These are phyloP conservation scores for Bos indicus DNA, from an alignment of 2,113 vertebrate species.

Conservation along the genomic window DNA sequence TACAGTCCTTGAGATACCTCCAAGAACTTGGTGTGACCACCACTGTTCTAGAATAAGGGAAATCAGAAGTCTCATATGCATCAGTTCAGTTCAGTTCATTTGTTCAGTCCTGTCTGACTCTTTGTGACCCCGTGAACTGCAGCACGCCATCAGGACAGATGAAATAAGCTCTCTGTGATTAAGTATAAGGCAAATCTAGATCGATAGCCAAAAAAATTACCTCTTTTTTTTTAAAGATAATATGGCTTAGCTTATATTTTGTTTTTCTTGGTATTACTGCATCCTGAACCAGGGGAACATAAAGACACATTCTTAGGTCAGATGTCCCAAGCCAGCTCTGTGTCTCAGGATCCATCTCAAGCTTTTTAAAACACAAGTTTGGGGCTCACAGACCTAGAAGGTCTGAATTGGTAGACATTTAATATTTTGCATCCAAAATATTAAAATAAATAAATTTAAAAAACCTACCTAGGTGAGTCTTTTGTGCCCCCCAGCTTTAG, in stretches of 20 bases:
- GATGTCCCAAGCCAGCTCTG: not conserved
- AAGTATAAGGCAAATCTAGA: not conserved
- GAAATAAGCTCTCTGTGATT: not conserved
- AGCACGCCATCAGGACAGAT: not conserved
- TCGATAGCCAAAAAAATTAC: not conserved
- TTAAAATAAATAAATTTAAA: not conserved
- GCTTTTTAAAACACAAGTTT: not conserved
- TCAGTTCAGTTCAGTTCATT: not conserved
- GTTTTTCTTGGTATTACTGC: not conserved
- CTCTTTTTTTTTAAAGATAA: not conserved
- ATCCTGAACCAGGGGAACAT: not conserved
- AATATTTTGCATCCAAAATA: not conserved
- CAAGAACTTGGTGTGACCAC: not conserved
- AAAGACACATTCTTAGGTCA: not conserved
- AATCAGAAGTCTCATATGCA: not conserved
- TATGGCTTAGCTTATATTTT: not conserved
- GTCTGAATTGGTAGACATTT: not conserved
- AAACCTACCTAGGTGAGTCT: not conserved
- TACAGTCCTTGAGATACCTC: not conserved
- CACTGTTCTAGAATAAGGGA: not conserved
- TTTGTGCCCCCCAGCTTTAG: not conserved
- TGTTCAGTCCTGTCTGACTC: too few relatives aligned
- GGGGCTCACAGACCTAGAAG: not conserved
- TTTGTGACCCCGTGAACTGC: too few relatives aligned
- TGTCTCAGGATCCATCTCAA: not conserved